Evolutionary conservation across 2,888 invertebrate species (phyloP).

Genomic region (Apantesis nais): DNA sequence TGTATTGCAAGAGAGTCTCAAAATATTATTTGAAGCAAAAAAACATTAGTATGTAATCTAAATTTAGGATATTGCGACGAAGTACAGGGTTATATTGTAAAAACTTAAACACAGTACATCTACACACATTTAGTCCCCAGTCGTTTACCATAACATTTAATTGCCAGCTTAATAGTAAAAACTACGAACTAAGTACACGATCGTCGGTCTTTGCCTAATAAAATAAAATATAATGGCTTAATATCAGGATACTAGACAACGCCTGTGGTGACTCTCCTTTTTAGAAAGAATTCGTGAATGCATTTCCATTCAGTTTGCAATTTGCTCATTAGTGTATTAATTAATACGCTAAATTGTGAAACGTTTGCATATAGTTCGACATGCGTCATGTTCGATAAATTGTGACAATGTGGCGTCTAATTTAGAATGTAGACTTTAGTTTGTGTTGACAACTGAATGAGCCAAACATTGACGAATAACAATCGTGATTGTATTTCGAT

Average conservation of each 20-base stretch:
- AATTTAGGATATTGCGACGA: not conserved
- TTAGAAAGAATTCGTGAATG: constrained; percentile 23
- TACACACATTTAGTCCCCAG: too few species aligned
- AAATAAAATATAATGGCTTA: too few species aligned
- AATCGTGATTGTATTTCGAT: not conserved
- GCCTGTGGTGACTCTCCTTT: too few species aligned
- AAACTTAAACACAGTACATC: too few species aligned
- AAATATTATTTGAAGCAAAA: constrained; percentile 9
- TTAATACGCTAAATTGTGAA: constrained; percentile 36
- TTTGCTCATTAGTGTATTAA: constrained; percentile 29
- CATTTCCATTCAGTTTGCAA: constrained; percentile 40
- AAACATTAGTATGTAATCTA: not conserved
- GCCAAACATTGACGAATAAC: not conserved
- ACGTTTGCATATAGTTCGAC: constrained; percentile 18
- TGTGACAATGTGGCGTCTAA: not conserved
- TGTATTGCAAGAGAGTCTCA: constrained; percentile 21
- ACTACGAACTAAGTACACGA: too few species aligned
- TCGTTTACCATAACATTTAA: too few species aligned
- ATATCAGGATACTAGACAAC: too few species aligned
- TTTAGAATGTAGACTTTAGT: not conserved
- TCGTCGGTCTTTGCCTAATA: too few species aligned
- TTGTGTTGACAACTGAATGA: not conserved
- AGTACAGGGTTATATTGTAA: too few species aligned
- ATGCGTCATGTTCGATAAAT: constrained; percentile 5
- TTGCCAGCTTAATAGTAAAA: too few species aligned